Conservation (phyloP, 2,797 vertebrate genomes). For the Chrysocyon brachyurus region DNA sequence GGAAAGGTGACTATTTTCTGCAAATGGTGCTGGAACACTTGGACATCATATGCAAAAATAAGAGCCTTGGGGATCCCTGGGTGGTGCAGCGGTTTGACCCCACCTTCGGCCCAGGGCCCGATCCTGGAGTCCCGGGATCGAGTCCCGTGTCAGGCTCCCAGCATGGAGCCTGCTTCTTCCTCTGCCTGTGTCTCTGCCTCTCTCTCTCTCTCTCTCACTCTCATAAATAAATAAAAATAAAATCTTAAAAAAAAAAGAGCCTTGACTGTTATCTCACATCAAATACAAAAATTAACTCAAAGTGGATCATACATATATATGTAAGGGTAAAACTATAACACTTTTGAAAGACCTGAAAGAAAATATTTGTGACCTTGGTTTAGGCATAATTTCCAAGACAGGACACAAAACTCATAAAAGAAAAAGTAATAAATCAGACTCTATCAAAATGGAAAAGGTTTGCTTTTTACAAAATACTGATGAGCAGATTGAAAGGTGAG, state of each 20-base stretch:
- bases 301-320: background rate
- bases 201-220: no score
- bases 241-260: no score
- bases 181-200: no score
- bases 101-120: no score
- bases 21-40: background rate
- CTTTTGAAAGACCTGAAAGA: background rate
- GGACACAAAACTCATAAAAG: background rate
- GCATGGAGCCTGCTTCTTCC: no score
- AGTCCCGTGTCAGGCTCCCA: no score
- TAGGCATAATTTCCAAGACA: background rate
- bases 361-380: background rate
- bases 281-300: no score
- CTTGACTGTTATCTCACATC: background rate
- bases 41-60: background rate
- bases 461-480: background rate
- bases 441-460: background rate
- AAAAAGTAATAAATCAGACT: background rate
- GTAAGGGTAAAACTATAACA: background rate
- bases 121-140: no score
- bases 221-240: no score
- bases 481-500: background rate
- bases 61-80: no score
- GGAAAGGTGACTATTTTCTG: background rate
- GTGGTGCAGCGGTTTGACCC: no score